Base-by-base conservation (phyloP, 2,797 vertebrate genomes). In the Arctocebus calabarensis region DNA sequence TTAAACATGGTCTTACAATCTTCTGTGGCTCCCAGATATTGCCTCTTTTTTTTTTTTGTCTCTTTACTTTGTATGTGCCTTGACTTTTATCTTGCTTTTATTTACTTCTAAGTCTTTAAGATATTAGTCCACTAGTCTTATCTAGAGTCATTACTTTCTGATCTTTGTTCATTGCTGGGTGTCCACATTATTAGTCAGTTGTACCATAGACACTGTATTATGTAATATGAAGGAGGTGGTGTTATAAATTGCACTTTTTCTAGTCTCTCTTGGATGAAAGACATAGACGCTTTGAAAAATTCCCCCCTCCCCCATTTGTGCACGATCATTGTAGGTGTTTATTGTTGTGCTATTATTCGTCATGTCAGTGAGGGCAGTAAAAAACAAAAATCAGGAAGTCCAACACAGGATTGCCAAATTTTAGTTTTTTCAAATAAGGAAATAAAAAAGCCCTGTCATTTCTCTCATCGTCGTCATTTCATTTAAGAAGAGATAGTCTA, bases 301-400 rank as follows among this genome's bases (percentile, higher is more conserved):
- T 48, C 6, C 5, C 48, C 48, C 48, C 48, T 14, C 4, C 57
- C 61, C 34, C n/a, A 22, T 52, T 32, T 78, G 17, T 78, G 37
- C n/a, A 62, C 40, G 79, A 5, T 52, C 43, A 40, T 27, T 5
- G n/a, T 37, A 40, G 43, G 16, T 16, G 6, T 45, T 29, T n/a
- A 3, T 94, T 29, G 77, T 5, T 70, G 17, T 57, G 14, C 12
- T 9, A 1, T 94, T 82, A 75, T n/a, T n/a, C n/a, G 87, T 86
- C 82, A 45, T 40, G 3, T 29, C 43, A 40, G 0, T 40, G 75
- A 93, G n/a, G 77, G 12, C 84, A 68, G 34, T 75, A 17, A 62
- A 43, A 32, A 79, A 66, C 55, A 84, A 73, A 84, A 90, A 81
- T 19, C 61, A 78, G 93, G 84, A 96, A 96, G 85, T 62, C 37